phyloP scores from a whole-genome alignment of 2,113 vertebrate species.

The Tragelaphus strepsiceros region DNA sequence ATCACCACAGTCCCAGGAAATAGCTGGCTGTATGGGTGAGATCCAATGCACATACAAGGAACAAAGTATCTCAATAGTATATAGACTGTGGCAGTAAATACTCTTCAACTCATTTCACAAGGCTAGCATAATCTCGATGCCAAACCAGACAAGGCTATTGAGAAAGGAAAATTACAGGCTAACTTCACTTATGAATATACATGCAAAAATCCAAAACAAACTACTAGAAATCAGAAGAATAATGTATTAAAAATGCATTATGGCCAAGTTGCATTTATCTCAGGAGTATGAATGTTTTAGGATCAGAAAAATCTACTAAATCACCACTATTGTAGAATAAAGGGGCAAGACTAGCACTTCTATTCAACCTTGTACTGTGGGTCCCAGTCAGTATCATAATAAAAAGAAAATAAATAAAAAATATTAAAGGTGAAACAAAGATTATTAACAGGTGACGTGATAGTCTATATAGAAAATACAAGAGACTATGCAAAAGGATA shows the following conservation, averaged over 20 bases:
- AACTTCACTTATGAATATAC: not conserved
- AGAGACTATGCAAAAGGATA: not conserved
- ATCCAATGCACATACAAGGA: not conserved
- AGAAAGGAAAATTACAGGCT: not conserved
- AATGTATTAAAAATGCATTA: not conserved
- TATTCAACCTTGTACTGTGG: not conserved
- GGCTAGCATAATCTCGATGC: not conserved
- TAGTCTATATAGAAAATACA: not conserved
- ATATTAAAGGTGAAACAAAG: not conserved
- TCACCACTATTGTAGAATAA: not conserved
- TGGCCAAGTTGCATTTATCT: not conserved
- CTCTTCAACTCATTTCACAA: not conserved
- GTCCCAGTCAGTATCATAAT: not conserved
- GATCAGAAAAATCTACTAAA: not conserved
- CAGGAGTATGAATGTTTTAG: not conserved
- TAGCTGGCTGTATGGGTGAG: not conserved
- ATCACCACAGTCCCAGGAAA: not conserved
- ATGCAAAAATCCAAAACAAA: not conserved
- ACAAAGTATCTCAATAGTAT: not conserved
- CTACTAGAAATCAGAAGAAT: not conserved
- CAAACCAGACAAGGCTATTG: not conserved
- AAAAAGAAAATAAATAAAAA: not conserved
- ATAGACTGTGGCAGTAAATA: not conserved
- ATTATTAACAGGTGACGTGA: not conserved
- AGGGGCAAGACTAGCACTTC: not conserved